phyloP scores from a whole-genome alignment of 2,888 invertebrate species.

The Glaucopsyche alexis region DNA sequence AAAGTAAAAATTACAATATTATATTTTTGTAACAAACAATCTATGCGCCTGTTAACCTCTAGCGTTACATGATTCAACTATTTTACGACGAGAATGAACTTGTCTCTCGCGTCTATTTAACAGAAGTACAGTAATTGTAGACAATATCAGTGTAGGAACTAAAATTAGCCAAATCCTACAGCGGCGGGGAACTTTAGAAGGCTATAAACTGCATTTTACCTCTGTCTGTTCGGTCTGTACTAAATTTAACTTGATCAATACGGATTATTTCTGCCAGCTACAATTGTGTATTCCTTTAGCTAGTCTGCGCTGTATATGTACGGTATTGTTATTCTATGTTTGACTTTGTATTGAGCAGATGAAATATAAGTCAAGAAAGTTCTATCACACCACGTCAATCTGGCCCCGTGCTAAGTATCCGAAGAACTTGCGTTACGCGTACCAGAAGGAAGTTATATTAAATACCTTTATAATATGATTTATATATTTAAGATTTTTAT shows the following conservation, averaged over 20 bases:
- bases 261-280: slow-evolving; percentile 49
- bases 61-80: neutral
- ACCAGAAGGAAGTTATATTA: too few species aligned
- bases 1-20: too few species aligned
- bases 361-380: too few species aligned
- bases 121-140: slow-evolving; percentile 21
- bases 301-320: neutral
- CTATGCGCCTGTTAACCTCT: neutral
- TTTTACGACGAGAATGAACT: neutral
- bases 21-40: too few species aligned
- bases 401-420: too few species aligned
- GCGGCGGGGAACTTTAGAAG: slow-evolving; percentile 14
- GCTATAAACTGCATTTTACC: slow-evolving; percentile 37
- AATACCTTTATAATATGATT: too few species aligned
- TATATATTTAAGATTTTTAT: too few species aligned
- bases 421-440: too few species aligned
- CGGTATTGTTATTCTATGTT: neutral
- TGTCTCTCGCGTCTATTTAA: neutral
- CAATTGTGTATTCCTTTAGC: slow-evolving; percentile 49
- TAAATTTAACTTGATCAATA: slow-evolving; percentile 74
- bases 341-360: neutral
- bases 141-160: slow-evolving; percentile 4
- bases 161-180: slow-evolving; percentile 21
- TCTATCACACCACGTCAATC: too few species aligned
- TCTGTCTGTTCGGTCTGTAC: slow-evolving; percentile 43